These are phyloP conservation scores for Tortrix viridana DNA, from an alignment of 2,888 invertebrate genomes.

Conservation along the genomic window DNA sequence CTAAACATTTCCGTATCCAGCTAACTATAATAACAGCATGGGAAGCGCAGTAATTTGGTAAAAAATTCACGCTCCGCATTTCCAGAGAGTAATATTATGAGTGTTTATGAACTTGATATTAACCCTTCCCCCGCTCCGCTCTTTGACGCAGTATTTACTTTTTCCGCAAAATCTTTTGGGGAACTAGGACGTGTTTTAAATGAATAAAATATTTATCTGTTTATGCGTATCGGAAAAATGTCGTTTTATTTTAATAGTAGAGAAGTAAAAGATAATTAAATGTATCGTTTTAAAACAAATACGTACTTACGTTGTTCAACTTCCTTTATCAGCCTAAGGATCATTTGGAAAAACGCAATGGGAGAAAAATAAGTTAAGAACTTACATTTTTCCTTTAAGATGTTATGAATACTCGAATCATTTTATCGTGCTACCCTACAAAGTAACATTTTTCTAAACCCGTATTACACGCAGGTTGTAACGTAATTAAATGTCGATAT, in stretches of 20 bases:
- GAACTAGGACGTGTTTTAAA: conserved; percentile 47
- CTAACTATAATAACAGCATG: conserved; percentile 7
- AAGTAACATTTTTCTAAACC: too few relatives aligned
- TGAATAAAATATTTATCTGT: conserved; percentile 57
- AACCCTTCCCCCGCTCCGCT: conserved; percentile 19
- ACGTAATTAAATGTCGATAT: not conserved
- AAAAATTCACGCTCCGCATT: conserved; percentile 29
- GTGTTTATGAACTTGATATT: conserved; percentile 25
- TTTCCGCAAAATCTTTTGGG: conserved; percentile 39
- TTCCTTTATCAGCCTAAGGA: too few relatives aligned
- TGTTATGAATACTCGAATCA: too few relatives aligned
- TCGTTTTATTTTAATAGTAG: too few relatives aligned
- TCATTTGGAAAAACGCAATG: too few relatives aligned
- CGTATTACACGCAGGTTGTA: not conserved
- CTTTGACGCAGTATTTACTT: conserved; percentile 37
- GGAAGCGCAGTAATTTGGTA: conserved; percentile 33
- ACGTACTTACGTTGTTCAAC: too few relatives aligned
- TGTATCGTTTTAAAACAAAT: too few relatives aligned
- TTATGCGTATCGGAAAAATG: not conserved
- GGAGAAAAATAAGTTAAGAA: too few relatives aligned
- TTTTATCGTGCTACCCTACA: too few relatives aligned
- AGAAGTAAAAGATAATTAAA: too few relatives aligned
- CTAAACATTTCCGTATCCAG: not conserved
- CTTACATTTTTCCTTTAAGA: too few relatives aligned
- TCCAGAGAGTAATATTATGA: conserved; percentile 27